Evolutionary conservation across 1,140 invertebrate species (phyloP).

Genomic region (Bombyx mandarina): DNA sequence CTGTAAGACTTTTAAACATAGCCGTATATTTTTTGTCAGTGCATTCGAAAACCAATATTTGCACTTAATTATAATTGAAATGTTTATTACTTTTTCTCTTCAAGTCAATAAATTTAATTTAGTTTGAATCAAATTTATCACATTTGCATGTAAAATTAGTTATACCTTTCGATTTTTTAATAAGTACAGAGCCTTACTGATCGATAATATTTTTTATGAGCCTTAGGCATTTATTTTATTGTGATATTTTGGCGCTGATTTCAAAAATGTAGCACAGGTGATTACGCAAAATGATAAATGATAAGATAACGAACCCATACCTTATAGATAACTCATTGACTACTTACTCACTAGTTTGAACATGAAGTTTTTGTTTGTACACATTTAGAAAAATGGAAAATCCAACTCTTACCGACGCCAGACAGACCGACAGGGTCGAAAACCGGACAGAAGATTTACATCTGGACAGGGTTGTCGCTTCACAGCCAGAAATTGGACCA

Average conservation of each 20-base stretch:
- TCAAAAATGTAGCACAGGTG: constrained; percentile 54
- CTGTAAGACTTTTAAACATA: too few species aligned
- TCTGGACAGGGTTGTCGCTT: constrained; percentile 69
- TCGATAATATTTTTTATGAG: too few species aligned
- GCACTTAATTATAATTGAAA: too few species aligned
- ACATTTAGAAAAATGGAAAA: constrained; percentile 44
- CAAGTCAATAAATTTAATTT: not conserved
- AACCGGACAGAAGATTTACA: constrained; percentile 45
- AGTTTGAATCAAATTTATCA: not conserved
- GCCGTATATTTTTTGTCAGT: too few species aligned
- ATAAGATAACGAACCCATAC: constrained; percentile 61
- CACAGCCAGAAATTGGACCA: constrained; percentile 76
- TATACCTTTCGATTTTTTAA: too few species aligned
- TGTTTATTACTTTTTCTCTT: too few species aligned
- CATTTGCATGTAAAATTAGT: too few species aligned
- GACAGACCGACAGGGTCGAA: constrained; percentile 19
- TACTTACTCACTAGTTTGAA: constrained; percentile 32
- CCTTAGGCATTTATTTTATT: too few species aligned
- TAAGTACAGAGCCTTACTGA: too few species aligned
- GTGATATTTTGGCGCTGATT: constrained; percentile 31
- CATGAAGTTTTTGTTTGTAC: constrained; percentile 52
- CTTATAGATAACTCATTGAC: constrained; percentile 38
- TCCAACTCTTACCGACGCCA: constrained; percentile 16
- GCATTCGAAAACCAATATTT: too few species aligned
- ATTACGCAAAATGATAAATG: constrained; percentile 55